Evolutionary conservation across 1,140 invertebrate genomes (phyloP).

Genomic region (Papilio aristodemus): DNA sequence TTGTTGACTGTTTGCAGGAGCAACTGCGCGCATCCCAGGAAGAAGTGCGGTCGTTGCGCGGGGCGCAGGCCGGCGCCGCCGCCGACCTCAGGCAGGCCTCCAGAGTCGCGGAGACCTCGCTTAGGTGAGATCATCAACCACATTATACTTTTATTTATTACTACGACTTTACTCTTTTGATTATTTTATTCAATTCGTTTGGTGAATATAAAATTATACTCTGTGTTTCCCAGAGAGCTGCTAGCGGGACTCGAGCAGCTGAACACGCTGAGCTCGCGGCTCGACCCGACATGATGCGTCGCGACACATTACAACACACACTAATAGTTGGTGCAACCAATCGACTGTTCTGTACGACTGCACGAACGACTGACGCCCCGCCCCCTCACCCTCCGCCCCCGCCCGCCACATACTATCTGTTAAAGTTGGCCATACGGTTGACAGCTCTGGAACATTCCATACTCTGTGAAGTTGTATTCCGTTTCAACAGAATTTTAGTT

Average conservation of each 20-base stretch:
- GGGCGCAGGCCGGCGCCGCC: slow-evolving; percentile 46
- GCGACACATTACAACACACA: neutral
- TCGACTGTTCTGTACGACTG: slow-evolving; percentile 3
- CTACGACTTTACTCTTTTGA: neutral
- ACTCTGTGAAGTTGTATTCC: neutral
- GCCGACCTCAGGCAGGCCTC: slow-evolving; percentile 57
- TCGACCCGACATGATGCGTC: slow-evolving; percentile 66
- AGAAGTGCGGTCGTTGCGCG: slow-evolving; percentile 48
- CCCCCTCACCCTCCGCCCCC: neutral
- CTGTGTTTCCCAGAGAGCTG: slow-evolving; percentile 61
- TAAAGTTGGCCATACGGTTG: neutral
- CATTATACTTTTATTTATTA: neutral
- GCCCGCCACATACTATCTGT: neutral
- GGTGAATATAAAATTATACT: neutral
- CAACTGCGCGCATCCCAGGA: slow-evolving; percentile 49
- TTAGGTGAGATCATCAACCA: slow-evolving; percentile 56
- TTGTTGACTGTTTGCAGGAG: slow-evolving; percentile 49
- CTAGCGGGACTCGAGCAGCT: slow-evolving; percentile 69
- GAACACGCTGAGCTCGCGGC: slow-evolving; percentile 55
- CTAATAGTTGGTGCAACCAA: neutral
- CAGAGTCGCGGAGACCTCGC: slow-evolving; percentile 58
- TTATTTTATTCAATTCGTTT: too few species aligned
- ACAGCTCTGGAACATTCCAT: slow-evolving; percentile 2
- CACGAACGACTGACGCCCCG: neutral
- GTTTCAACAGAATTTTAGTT: neutral